Base-by-base conservation (phyloP, 2,888 invertebrate genomes). In the Harmothoe impar region DNA sequence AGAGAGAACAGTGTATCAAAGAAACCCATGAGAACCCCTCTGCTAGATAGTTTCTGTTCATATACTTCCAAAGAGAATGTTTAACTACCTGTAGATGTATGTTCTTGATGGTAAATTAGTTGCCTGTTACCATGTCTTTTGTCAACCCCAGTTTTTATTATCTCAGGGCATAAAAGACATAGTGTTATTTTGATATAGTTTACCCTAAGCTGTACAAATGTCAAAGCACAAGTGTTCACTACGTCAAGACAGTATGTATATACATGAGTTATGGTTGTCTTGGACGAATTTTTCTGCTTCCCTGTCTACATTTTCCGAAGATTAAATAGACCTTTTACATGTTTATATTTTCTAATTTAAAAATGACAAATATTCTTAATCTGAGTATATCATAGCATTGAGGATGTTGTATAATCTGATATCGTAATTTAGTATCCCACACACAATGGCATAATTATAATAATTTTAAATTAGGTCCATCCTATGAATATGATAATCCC, bases 1-100 rank as follows among this genome's bases (percentile, higher is more conserved):
- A 56, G 56, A 52, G 0, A 12, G 86, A 54, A 86, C 81, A 17
- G 35, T 81, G 20, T 29, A n/a, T n/a, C n/a, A n/a, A 29, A 29
- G 72, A 25, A 72, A 15, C 5, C 15, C n/a, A 62, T 29, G 72
- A 72, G 72, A 72, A 72, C 25, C 31, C 72, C 25, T 62, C 15
- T 1, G 31, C 29, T 72, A 72, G 72, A 15, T 72, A 29, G 72
- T 72, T 72, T 29, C 62, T n/a, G 20, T 62, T 72, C 15, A 62
- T 62, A 62, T 72, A 72, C 72, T n/a, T 72, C 72, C 72, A 72
- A 72, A 72, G 72, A 72, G 25, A n/a, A 29, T 72, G 25, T n/a
- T 29, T 29, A 25, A 29, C 72, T 72, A n/a, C 15, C n/a, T 62
- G 62, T 62, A 62, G 62, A 62, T 62, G 72, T 72, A 62, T 62